Percentiles rank a stretch among this genome's conserved stretches.
phyloP scores from a whole-genome alignment of 2,888 invertebrate species.

The Tenthredo scrophulariae region DNA sequence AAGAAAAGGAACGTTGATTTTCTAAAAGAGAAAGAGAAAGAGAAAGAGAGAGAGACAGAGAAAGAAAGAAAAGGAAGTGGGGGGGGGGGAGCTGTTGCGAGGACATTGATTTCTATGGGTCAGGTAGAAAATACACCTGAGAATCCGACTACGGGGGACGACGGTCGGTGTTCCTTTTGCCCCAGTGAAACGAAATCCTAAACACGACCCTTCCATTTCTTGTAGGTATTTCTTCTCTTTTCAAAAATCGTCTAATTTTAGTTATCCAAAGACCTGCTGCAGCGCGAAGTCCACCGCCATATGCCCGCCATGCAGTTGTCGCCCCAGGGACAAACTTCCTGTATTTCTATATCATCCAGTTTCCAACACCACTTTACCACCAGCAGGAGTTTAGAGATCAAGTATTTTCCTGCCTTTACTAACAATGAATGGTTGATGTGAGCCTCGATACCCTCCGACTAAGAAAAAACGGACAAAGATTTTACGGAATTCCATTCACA shows the following conservation, averaged over 20 bases:
- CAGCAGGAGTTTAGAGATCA: conserved; percentile 33
- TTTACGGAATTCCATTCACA: conserved; percentile 32
- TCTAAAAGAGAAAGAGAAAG: not conserved
- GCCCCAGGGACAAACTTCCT: conserved; percentile 34
- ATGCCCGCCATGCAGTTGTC: not conserved
- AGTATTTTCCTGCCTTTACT: conserved; percentile 29
- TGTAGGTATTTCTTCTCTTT: not conserved
- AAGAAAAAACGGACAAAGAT: not conserved
- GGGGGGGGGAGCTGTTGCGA: not conserved
- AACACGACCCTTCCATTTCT: conserved; percentile 32
- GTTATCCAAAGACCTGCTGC: conserved; percentile 19
- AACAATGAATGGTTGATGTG: not conserved
- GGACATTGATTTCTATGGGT: conserved; percentile 52
- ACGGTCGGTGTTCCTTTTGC: conserved; percentile 6
- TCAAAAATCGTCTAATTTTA: conserved; percentile 25
- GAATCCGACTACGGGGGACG: not conserved
- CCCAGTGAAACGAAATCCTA: conserved; percentile 34
- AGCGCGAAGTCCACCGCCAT: not conserved
- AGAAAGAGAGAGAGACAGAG: not conserved
- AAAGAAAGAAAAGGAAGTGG: not conserved
- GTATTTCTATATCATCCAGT: not conserved
- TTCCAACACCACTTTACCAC: not conserved
- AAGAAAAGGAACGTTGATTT: not conserved
- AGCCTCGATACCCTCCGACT: not conserved
- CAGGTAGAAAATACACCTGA: conserved; percentile 54